phyloP scores from a whole-genome alignment of 2,888 invertebrate genomes.

The Stenodema calcarata region DNA sequence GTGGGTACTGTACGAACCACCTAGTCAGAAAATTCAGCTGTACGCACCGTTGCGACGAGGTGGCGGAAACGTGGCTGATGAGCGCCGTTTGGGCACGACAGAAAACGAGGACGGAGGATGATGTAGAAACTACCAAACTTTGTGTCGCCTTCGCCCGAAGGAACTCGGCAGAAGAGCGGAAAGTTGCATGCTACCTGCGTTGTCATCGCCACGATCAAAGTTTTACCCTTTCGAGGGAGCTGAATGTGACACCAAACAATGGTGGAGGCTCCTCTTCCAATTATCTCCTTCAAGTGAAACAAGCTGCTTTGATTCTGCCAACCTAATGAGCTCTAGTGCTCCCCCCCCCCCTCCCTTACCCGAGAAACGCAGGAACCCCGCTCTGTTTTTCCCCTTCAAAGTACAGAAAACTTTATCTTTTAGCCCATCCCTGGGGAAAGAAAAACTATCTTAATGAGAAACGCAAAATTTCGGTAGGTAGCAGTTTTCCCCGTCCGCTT shows the following conservation, averaged over 20 bases:
- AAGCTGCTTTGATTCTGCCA: constrained; percentile 38
- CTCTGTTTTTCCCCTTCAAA: neutral
- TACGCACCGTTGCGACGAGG: neutral
- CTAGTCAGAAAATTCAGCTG: neutral
- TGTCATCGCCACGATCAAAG: constrained; percentile 44
- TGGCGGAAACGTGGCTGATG: neutral
- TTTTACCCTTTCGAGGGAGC: constrained; percentile 10
- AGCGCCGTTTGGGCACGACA: neutral
- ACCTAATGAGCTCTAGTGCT: constrained; percentile 32
- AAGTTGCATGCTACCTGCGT: constrained; percentile 1
- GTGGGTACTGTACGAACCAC: neutral
- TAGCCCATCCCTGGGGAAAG: neutral
- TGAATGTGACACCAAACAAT: constrained; percentile 45
- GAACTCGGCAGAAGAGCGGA: neutral
- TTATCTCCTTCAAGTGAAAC: constrained; percentile 36
- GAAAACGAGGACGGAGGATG: neutral
- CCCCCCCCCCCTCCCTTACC: neutral
- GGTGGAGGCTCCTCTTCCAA: constrained; percentile 40
- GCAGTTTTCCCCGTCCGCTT: neutral
- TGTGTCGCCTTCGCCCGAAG: neutral
- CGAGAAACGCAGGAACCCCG: neutral
- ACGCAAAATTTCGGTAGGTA: neutral
- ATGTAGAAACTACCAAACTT: neutral
- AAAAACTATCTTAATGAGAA: neutral
- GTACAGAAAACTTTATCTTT: neutral